Percentiles rank a stretch among this genome's conserved stretches.
Evolutionary conservation across 2,888 invertebrate species (phyloP).

Genomic region (Macrosoma leucophasiata): DNA sequence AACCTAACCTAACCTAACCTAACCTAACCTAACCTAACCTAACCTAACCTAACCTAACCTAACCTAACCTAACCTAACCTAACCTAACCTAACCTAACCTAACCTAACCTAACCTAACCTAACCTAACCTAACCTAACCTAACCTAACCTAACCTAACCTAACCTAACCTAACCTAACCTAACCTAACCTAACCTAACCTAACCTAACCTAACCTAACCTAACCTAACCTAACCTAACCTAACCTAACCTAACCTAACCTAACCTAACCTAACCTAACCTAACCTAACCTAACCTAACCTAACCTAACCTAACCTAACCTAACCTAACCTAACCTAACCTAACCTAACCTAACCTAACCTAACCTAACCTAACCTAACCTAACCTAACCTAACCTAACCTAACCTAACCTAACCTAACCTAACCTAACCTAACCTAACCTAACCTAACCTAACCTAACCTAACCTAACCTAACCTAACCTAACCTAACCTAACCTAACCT

Average conservation of each 20-base stretch:
- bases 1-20: not conserved
- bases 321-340: slow-evolving; percentile 22
- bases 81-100: slow-evolving; percentile 2
- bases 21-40: not conserved
- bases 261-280: slow-evolving; percentile 22
- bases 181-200: slow-evolving; percentile 21
- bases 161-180: slow-evolving; percentile 21
- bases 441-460: slow-evolving; percentile 18
- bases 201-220: slow-evolving; percentile 21
- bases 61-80: not conserved
- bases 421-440: slow-evolving; percentile 28
- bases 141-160: slow-evolving; percentile 17
- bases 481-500: slow-evolving; percentile 29
- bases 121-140: slow-evolving; percentile 20
- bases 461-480: slow-evolving; percentile 28
- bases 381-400: slow-evolving; percentile 26
- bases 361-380: slow-evolving; percentile 18
- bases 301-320: slow-evolving; percentile 21
- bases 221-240: slow-evolving; percentile 15
- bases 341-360: slow-evolving; percentile 25
- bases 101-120: slow-evolving; percentile 24
- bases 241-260: slow-evolving; percentile 20
- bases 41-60: not conserved
- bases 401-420: slow-evolving; percentile 29
- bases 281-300: slow-evolving; percentile 24